A percentile compares a stretch with the other conserved stretches of the same genome.
These are phyloP conservation scores for Drosophila picticornis DNA, from an alignment of 2,888 invertebrate species.

Conservation along the genomic window DNA sequence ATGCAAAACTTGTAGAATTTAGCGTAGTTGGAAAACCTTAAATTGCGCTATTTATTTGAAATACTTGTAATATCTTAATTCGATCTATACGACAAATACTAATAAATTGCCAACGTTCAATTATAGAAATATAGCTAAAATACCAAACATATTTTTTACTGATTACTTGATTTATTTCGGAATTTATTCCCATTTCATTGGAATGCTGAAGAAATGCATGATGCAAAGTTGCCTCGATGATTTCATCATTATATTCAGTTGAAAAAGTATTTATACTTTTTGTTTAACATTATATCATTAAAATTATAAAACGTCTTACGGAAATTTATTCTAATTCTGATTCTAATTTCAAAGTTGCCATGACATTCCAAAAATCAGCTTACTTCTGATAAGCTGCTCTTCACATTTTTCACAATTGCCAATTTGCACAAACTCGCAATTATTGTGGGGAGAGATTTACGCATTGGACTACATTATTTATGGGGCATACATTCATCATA, in stretches of 20 bases:
- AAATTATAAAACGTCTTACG: background rate
- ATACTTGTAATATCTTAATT: background rate
- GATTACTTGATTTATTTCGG: background rate
- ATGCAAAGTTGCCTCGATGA: constrained; percentile 9
- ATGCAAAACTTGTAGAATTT: constrained; percentile 11
- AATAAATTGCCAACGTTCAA: background rate
- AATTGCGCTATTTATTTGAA: constrained; percentile 2
- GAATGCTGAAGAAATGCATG: background rate
- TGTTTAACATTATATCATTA: background rate
- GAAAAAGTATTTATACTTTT: background rate
- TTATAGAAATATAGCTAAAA: background rate
- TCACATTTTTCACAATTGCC: constrained; percentile 2
- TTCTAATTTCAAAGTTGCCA: background rate
- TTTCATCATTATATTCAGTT: constrained; percentile 11
- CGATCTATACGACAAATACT: background rate
- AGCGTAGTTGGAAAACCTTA: background rate
- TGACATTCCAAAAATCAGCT: background rate
- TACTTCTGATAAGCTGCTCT: background rate
- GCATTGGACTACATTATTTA: constrained; percentile 16
- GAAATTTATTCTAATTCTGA: background rate
- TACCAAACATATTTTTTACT: no score
- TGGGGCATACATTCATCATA: background rate
- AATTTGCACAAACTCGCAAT: background rate
- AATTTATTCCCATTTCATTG: background rate
- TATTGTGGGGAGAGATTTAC: background rate